phyloP scores from a whole-genome alignment of 2,113 vertebrate species.

The Barbus barbus region DNA sequence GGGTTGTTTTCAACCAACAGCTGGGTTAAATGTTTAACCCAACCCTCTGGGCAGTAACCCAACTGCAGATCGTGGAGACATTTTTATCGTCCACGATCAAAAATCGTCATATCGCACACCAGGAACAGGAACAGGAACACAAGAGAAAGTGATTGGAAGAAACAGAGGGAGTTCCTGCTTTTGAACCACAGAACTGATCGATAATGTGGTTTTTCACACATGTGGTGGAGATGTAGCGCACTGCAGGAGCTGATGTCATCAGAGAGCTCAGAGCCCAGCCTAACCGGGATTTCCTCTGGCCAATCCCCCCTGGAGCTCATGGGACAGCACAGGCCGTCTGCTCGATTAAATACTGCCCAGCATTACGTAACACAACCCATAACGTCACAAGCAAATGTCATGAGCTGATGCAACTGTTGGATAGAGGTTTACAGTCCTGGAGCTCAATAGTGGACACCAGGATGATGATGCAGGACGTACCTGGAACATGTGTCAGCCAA shows the following conservation, averaged over 20 bases:
- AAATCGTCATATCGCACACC: no score
- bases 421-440: conserved; percentile 4
- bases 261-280: background rate
- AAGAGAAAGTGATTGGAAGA: background rate
- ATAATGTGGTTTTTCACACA: background rate
- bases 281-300: background rate
- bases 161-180: background rate
- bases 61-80: no score
- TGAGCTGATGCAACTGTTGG: conserved; percentile 2
- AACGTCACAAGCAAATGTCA: background rate
- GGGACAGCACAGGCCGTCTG: background rate
- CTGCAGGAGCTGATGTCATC: conserved; percentile 1
- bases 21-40: no score
- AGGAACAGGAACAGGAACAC: background rate
- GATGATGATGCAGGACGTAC: background rate
- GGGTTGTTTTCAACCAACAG: no score
- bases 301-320: background rate
- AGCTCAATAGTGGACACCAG: background rate
- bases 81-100: no score
- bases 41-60: no score
- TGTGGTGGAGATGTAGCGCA: background rate
- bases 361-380: background rate
- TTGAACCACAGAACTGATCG: background rate
- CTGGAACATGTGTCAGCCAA: no score
- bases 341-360: background rate